phyloP scores from a whole-genome alignment of 1,140 invertebrate species.

The Metaphire vulgaris region DNA sequence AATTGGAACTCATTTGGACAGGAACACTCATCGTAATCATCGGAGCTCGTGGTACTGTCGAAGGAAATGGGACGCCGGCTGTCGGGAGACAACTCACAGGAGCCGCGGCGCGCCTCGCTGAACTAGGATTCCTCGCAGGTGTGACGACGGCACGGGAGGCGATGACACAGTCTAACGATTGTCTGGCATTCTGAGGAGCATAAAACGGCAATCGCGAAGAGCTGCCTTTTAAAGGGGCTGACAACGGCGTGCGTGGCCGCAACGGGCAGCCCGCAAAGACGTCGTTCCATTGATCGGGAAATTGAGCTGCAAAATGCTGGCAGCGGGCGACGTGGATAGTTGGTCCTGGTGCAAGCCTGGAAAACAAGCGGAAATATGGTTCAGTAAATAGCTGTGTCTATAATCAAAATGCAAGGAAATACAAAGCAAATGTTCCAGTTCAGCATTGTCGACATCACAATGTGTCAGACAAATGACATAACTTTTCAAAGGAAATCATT shows the following conservation, averaged over 20 bases:
- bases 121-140: neutral
- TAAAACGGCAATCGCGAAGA: neutral
- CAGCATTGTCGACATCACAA: too few species aligned
- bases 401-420: too few species aligned
- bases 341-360: neutral
- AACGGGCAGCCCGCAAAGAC: neutral
- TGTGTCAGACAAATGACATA: too few species aligned
- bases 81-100: neutral
- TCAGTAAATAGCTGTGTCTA: too few species aligned
- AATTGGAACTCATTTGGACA: neutral
- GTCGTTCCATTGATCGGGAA: slow-evolving; percentile 33
- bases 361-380: too few species aligned
- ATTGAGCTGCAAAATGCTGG: slow-evolving; percentile 47
- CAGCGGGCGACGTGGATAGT: slow-evolving; percentile 49
- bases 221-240: too few species aligned
- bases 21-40: neutral
- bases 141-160: neutral
- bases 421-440: too few species aligned
- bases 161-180: neutral
- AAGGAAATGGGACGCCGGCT: neutral
- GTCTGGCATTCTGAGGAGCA: neutral
- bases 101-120: too few species aligned
- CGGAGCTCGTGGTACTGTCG: neutral
- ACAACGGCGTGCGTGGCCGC: neutral
- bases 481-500: too few species aligned